Evolutionary conservation across 2,113 vertebrate species (phyloP), one percentile per base, ranked within the genome.

Genomic region (Rhegmatorhina hoffmannsi): DNA sequence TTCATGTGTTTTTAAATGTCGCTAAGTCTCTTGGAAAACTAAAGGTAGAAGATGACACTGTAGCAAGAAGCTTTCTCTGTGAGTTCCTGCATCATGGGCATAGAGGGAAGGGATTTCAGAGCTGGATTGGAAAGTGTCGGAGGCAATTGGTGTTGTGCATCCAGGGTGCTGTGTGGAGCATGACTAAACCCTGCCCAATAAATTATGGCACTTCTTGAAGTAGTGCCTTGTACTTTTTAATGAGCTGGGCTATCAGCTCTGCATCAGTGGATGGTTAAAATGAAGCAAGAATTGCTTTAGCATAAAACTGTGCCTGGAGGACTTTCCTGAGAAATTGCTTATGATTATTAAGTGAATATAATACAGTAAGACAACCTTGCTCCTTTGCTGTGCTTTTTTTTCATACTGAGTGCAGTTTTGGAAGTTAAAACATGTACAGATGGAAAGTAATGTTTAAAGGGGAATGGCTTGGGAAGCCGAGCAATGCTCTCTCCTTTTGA

Each of bases 261-360:
- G 90, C 88, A 89, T 93, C 83, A 66, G 63, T 84, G 86, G 74
- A 72, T 90, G 55, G 81, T 73, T 92, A 63, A 92, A 92, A 94
- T 78, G 92, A 78, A 96, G 64, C 10, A 82, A 63, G 84, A 93
- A 92, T 76, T 94, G 90, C 86, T 90, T 89, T 82, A 93, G 68
- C 83, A 38, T 89, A 93, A 93, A 80, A 92, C 58, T 89, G 53
- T 93, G 95, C 93, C 93, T 90, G 76, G 76, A 94, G 90, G 93
- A 68, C 52, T 95, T 97, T 40, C 56, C 76, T 60, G 73, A 86
- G 76, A 96, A 96, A 90, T 77, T 81, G 92, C 77, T 89, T 84
- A 25, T 84, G 90, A 92, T 88, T 86, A 73, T 94, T 73, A 76
- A 88, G 43, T 67, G 92, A 92, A 50, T 91, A 67, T 93, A 93